Evolutionary conservation across 2,888 invertebrate genomes (phyloP).

Genomic region (Protonemura montana): DNA sequence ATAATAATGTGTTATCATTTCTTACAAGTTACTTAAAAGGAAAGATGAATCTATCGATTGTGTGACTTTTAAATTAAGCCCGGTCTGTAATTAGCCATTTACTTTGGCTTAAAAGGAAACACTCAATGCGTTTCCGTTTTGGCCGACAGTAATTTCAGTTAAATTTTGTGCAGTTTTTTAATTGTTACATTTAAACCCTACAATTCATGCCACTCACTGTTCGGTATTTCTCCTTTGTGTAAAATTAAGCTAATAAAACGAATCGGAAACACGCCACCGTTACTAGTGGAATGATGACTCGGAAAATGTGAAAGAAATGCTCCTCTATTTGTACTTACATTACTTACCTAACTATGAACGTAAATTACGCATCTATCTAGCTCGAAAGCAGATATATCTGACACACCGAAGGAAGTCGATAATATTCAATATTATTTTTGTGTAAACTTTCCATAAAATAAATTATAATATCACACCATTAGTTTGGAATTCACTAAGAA

Average conservation of each 20-base stretch:
- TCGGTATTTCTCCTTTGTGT: background rate
- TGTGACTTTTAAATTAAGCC: background rate
- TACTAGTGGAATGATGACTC: background rate
- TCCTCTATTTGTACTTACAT: slow-evolving; percentile 12
- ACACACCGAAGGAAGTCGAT: background rate
- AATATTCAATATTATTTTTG: background rate
- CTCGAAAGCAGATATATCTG: background rate
- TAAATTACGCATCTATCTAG: background rate
- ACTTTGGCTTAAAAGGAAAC: background rate
- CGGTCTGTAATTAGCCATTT: background rate
- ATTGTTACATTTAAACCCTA: background rate
- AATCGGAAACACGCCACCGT: background rate
- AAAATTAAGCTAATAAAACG: background rate
- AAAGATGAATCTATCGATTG: slow-evolving; percentile 3
- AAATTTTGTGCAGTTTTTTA: background rate
- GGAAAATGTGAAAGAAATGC: background rate
- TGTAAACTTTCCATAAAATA: slow-evolving; percentile 12
- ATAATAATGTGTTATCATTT: slow-evolving; percentile 12
- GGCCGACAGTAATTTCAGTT: background rate
- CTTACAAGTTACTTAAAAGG: background rate
- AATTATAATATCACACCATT: background rate
- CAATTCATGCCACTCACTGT: slow-evolving; percentile 7
- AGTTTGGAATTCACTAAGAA: background rate
- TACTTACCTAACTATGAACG: background rate
- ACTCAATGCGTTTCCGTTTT: background rate